Conservation (phyloP, 2,797 vertebrate genomes). For the Rousettus madagascariensis region DNA sequence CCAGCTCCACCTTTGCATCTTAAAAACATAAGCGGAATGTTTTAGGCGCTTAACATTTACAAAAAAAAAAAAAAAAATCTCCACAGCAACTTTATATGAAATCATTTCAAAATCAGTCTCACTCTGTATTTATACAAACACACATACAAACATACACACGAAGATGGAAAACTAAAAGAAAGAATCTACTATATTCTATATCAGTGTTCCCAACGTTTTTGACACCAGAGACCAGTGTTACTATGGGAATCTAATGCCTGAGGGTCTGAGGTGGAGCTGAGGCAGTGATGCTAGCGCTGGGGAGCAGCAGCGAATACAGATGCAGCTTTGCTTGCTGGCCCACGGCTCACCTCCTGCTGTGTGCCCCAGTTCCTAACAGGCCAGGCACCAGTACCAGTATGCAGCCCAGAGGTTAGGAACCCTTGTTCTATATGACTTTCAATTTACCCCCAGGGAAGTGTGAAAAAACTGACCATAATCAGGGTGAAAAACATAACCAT, state of each 20-base stretch:
- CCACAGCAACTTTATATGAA: not conserved
- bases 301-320: too few species aligned
- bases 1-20: not conserved
- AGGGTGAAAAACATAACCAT: not conserved
- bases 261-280: too few species aligned
- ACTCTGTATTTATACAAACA: not conserved
- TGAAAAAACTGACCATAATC: not conserved
- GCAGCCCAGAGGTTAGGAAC: too few species aligned
- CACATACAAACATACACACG: not conserved
- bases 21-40: not conserved
- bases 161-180: not conserved
- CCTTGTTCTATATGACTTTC: not conserved
- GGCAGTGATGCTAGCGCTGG: too few species aligned
- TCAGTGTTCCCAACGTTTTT: too few species aligned
- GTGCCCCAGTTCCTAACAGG: too few species aligned
- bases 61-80: not conserved
- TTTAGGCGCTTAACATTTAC: not conserved
- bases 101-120: not conserved
- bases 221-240: too few species aligned
- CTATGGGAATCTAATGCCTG: too few species aligned
- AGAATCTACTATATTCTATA: not conserved
- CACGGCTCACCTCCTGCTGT: too few species aligned
- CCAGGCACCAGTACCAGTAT: too few species aligned
- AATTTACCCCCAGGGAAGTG: not conserved
- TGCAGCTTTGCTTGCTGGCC: too few species aligned